Percentiles rank a stretch among this genome's conserved stretches.
These are phyloP conservation scores for Cryptoleucopteryx plumbea DNA, from an alignment of 2,113 vertebrate genomes.

Conservation along the genomic window DNA sequence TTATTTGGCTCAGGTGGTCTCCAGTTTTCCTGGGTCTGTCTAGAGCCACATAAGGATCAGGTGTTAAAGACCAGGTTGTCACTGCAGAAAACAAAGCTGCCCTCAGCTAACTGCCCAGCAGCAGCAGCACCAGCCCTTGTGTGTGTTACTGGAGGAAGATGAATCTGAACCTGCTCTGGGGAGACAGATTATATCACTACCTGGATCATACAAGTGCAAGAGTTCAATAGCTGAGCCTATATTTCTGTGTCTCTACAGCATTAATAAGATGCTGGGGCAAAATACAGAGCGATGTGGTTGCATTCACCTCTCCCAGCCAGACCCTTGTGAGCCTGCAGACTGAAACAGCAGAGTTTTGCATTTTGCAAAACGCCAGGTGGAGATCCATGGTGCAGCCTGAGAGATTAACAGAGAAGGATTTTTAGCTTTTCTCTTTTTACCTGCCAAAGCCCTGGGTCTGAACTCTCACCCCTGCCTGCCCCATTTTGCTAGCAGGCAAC, in stretches of 20 bases:
- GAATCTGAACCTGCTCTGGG: no score
- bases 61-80: neutral
- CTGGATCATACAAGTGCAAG: accelerated
- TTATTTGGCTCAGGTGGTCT: neutral
- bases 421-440: neutral
- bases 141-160: accelerated
- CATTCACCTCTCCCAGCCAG: no score
- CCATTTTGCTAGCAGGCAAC: neutral
- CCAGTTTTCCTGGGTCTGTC: neutral
- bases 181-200: no score
- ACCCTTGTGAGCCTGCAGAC: accelerated
- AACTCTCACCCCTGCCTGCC: neutral
- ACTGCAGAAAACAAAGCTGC: neutral
- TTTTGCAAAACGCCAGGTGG: accelerated
- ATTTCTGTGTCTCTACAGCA: neutral
- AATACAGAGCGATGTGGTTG: accelerated
- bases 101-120: neutral
- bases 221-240: accelerated
- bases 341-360: neutral
- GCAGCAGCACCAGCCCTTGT: neutral
- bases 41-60: accelerated
- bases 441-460: neutral
- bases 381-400: accelerated
- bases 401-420: neutral
- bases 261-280: neutral